phyloP scores from a whole-genome alignment of 2,888 invertebrate species.

The Neoitamus cyanurus region DNA sequence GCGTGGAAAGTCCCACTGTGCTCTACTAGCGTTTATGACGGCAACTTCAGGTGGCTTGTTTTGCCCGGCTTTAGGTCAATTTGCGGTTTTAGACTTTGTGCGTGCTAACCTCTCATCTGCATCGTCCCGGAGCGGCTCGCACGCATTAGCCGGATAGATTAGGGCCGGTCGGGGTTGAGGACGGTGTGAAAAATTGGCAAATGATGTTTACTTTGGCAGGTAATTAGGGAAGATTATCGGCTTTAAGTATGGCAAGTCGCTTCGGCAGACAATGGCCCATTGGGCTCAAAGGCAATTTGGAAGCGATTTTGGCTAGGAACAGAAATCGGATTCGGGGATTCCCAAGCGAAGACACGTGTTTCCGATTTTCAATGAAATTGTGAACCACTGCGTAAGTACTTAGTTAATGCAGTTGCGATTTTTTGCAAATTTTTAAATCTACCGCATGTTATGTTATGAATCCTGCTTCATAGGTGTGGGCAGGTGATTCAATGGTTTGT shows the following conservation, averaged over 20 bases:
- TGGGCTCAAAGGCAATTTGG: constrained; percentile 14
- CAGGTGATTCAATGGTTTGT: too few relatives aligned
- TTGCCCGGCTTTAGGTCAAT: constrained; percentile 46
- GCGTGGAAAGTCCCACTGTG: background rate
- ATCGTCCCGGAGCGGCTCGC: background rate
- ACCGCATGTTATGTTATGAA: too few relatives aligned
- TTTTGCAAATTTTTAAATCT: too few relatives aligned
- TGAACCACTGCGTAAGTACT: background rate
- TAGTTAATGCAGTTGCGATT: too few relatives aligned
- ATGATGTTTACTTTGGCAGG: constrained; percentile 10
- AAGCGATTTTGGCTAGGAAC: background rate
- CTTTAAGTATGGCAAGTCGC: constrained; percentile 10
- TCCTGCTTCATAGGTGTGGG: too few relatives aligned
- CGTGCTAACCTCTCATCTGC: background rate
- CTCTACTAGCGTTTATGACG: constrained; percentile 39
- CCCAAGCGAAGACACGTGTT: constrained; percentile 1
- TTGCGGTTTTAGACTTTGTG: constrained; percentile 45
- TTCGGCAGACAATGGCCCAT: background rate
- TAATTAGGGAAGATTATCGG: constrained; percentile 19
- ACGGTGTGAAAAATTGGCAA: background rate
- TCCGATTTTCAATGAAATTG: background rate
- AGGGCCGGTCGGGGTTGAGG: background rate
- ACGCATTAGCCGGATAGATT: background rate
- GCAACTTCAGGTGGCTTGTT: background rate
- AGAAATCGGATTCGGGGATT: constrained; percentile 21